Base-by-base conservation (phyloP, 2,797 vertebrate genomes). In the Centropyge bicolor region DNA sequence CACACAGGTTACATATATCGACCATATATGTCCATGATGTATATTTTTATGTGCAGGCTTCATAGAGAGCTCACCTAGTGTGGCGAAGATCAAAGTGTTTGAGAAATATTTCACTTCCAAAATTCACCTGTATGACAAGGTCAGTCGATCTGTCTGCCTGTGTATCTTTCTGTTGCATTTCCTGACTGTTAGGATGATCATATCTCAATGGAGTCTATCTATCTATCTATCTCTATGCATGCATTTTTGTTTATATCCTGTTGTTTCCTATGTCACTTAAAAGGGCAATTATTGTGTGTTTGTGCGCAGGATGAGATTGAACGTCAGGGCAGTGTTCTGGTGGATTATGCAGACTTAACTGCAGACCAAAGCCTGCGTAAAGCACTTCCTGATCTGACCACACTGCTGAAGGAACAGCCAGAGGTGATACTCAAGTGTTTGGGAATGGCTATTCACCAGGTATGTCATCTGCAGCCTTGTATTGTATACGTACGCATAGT, bases 381-480 rank as follows among this genome's bases (percentile, higher is more conserved):
- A 35, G 90, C 88, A 0, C 83, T 98, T 73, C 94, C 97, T 82
- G 88, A 93, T 77, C 78, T 99, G 72, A 87, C 92, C 67, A 88
- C 79, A 51, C 95, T 97, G 27, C 90, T 99, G 62, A 97, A 92
- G 90, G 97, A 99, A 24, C 96, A 97, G 91, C 97, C 98, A 40
- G 96, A 98, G 89, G 93, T 96, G 92, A 96, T 96, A 24, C 92
- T 99, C 80, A 96, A 95, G 54, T 99, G 97, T 86, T 91, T 99
- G 94, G 98, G 98, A 41, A 82, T 98, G 82, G 98, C 98, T 49
- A 93, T 99, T 92, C 98, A 99, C 87, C 97, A 99, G 97, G 98
- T 98, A 91, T 46, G 12, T 22, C 13, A 13, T 38, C 10, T 48
- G 35, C 22, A 63, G 22, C n/a, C 17, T 41, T 35, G 36, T 8